Base-by-base conservation (phyloP, 2,888 invertebrate species). In the Stenoptilia bipunctidactyla region DNA sequence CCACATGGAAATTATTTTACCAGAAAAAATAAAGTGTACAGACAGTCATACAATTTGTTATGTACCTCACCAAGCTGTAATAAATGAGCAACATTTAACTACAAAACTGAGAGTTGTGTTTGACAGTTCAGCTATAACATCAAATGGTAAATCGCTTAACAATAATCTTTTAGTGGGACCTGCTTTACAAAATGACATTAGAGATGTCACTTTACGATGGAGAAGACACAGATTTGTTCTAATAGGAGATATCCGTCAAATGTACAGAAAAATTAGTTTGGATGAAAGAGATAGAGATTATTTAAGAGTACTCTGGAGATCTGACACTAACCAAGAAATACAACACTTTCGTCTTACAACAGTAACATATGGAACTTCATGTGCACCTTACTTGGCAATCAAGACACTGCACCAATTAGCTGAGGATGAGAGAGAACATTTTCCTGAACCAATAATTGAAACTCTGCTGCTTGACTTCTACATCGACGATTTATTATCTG, bases 81-180 rank as follows among this genome's bases (percentile, higher is more conserved):
- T 52, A 0, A 15, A 48, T 9, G 40, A 45, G 3, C 51, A 52
- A 13, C 49, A 45, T 10, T 25, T 25, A 1, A 49, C 52, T 8
- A 52, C 53, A 0, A 51, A 55, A 36, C 25, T 50, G 1, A 36
- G 57, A 4, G 48, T 55, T 1, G 50, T 55, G 1, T 53, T 53
- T 33, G 45, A 55, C 43, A 48, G 45, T 0, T 45, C 47, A 1
- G 34, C 34, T 14, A 40, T 38, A 15, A 41, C 40, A 10, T 13
- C 6, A 1, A 48, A 47, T 14, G 45, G 42, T 2, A 25, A 43
- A 10, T 50, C 50, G 0, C n/a, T 49, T 8, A 52, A 50, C 34
- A 44, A 45, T 9, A 13, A 25, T 1, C 27, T 52, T 9, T 41
- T 48, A 39, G 39, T 45, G 1, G 47, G 50, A 13, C 48, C 48